Evolutionary conservation across 2,888 invertebrate species (phyloP), one percentile per base, ranked within the genome.

Genomic region (Coecobrya sp.): DNA sequence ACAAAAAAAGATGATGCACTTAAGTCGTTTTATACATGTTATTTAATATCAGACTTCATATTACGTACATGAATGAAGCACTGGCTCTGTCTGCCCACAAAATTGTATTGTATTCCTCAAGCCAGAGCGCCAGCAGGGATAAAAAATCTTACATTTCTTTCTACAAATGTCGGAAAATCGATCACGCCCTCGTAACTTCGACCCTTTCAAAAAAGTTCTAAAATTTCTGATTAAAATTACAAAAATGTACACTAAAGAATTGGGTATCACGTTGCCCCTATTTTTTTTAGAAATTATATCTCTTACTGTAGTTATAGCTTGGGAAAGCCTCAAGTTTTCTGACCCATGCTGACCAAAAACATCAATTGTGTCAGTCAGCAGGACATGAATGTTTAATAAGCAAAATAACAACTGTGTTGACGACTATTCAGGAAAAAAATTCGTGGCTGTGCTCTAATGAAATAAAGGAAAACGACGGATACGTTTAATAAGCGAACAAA

Each of bases 401-500:
- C 73, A 45, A 45, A 45, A 49, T 45, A 49, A 76, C 45, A 76
- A 76, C 76, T 49, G 7, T 76, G 76, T 25, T 76, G 73, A 73
- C 49, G 76, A 76, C 45, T 16, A 13, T 49, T 16, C 11, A 76
- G 16, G 3, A 76, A 76, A 76, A 76, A 76, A 30, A 59, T 2
- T 59, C 22, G n/a, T 62, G 13, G 3, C 16, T 59, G 30, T 8
- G 42, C n/a, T 52, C 16, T 52, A 76, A 76, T 76, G 76, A 76
- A 76, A 73, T 70, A 70, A 73, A 73, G 45, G 19, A 73, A 73
- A 76, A 49, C 13, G 52, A 25, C 76, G 49, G 36, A 76, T 42
- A 73, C 25, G 76, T 16, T 76, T 76, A 76, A 76, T 76, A 76
- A 76, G 49, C 45, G 49, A 49, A 76, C n/a, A 45, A 76, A 76